These are phyloP conservation scores for Mus spicilegus DNA, from an alignment of 2,113 vertebrate species.

Conservation along the genomic window DNA sequence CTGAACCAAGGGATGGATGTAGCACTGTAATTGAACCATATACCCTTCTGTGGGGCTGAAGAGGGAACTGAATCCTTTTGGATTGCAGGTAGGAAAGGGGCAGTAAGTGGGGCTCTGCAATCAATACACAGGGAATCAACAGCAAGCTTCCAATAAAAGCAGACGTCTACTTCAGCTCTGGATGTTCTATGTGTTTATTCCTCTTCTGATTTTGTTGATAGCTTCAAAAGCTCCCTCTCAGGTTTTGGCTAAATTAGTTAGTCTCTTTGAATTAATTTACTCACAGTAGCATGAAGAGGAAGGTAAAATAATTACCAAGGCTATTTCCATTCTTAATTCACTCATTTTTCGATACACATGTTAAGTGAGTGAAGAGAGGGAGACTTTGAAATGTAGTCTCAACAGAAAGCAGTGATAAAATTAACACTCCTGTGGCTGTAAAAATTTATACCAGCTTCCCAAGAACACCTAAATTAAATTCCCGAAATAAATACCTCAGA, in stretches of 20 bases:
- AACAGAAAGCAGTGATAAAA: constrained; percentile 25
- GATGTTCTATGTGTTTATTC: neutral
- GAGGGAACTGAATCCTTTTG: neutral
- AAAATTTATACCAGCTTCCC: constrained; percentile 17
- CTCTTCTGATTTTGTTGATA: neutral
- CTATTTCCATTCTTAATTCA: constrained; percentile 20
- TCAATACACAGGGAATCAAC: neutral
- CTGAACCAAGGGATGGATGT: neutral
- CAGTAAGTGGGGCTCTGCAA: neutral
- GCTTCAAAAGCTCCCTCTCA: neutral
- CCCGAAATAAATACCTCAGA: constrained; percentile 44
- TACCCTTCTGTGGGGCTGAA: neutral
- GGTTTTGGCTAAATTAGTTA: constrained; percentile 14
- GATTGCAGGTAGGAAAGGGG: neutral
- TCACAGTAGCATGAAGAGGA: constrained; percentile 37
- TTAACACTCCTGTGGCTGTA: constrained; percentile 26
- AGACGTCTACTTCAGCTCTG: neutral
- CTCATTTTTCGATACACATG: neutral
- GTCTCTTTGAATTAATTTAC: constrained; percentile 8
- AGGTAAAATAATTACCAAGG: neutral
- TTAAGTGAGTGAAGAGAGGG: neutral
- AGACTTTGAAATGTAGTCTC: constrained; percentile 11
- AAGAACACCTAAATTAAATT: constrained; percentile 59
- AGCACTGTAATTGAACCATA: neutral
- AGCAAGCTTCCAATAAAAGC: neutral